Evolutionary conservation across 2,797 vertebrate genomes (phyloP).

Genomic region (Epinephelus malabaricus): DNA sequence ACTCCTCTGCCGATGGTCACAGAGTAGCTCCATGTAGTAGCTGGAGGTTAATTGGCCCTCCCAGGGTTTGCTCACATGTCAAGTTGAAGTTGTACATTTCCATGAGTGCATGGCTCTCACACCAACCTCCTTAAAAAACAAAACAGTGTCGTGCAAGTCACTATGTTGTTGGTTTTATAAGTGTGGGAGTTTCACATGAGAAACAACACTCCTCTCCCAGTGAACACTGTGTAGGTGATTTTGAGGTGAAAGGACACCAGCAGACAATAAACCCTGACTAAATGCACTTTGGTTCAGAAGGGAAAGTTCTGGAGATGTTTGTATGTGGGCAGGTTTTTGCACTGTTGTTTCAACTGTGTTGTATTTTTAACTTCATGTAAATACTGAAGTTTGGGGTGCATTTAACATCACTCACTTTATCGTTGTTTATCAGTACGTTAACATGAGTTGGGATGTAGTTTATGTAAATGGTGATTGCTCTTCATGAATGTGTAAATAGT

Average conservation of each 20-base stretch:
- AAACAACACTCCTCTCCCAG: constrained; percentile 35
- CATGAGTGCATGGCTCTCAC: not conserved
- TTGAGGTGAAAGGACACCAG: constrained; percentile 50
- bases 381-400: not conserved
- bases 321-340: constrained; percentile 33
- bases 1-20: not conserved
- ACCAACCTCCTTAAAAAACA: not conserved
- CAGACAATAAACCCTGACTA: constrained; percentile 15
- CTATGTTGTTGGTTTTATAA: constrained; percentile 11
- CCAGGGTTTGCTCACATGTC: not conserved
- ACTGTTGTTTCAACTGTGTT: not conserved
- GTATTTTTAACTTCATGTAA: not conserved
- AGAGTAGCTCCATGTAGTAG: not conserved
- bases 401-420: not conserved
- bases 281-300: constrained; percentile 16
- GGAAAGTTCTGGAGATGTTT: not conserved
- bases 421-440: not conserved
- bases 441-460: not conserved
- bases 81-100: not conserved
- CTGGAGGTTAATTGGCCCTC: not conserved
- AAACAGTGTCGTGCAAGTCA: not conserved
- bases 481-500: not conserved
- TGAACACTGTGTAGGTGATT: constrained; percentile 62
- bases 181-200: constrained; percentile 46
- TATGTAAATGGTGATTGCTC: not conserved